Evolutionary conservation across 2,888 invertebrate genomes (phyloP), one percentile per base, ranked within the genome.

Genomic region (Brenthis hecate): DNA sequence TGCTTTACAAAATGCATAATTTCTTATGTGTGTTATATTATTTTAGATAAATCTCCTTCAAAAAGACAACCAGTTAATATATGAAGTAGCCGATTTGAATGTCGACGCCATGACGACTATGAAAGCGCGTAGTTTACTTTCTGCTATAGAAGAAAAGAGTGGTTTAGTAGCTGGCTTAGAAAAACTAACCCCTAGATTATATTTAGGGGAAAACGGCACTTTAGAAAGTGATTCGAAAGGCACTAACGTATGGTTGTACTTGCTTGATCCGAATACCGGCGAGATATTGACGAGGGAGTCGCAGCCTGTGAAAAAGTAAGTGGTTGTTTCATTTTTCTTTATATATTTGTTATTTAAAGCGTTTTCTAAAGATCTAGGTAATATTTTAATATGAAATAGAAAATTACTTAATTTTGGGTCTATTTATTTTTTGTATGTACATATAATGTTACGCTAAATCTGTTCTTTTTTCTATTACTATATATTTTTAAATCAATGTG

Each of bases 221-320:
- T 85, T 97, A 23, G 95, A 96, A 76, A 95, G 94, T 69, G 96
- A 97, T 81, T 90, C 94, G 0, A 93, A 94, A 6, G 97, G 96
- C 8, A 97, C 97, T 0, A 98, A 98, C 78, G 94, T 98, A 6
- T 98, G 97, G 97, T 95, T 98, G 83, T 98, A 98, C 79, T 94
- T 96, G 0, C 93, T 98, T 3, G 97, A 98, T 87, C 97, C 98
- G 0, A 93, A 92, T 65, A 95, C 95, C 0, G 97, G 97, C 73
- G 91, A 90, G 62, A 96, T 98, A 74, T 85, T 98, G 53, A 90
- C 94, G 0, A 94, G 96, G 58, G 97, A 97, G 75, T 95, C 96
- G 72, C 93, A 94, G 1, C 85, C 94, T 50, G 94, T 98, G 36
- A 94, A 95, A 78, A 95, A 94, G 95, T 96, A 86, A 86, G 90